Evolutionary conservation across 2,797 vertebrate species (phyloP).

Genomic region (Gouania willdenowi): DNA sequence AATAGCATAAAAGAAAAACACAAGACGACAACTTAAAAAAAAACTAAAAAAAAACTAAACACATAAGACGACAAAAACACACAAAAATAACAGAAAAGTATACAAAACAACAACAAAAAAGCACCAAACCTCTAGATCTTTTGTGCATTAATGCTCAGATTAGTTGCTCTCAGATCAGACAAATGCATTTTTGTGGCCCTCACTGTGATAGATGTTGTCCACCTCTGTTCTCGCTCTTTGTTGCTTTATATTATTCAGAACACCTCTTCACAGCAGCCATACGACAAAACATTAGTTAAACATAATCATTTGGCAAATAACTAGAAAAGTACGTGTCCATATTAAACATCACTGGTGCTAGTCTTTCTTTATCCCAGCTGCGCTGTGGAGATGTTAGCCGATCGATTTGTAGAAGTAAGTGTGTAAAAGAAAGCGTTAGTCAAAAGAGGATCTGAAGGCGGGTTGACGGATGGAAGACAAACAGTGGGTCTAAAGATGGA

Average conservation of each 20-base stretch:
- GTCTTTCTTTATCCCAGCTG: constrained; percentile 60
- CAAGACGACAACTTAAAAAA: no score
- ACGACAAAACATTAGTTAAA: constrained; percentile 23
- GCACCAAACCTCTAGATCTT: no score
- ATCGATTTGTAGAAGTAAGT: constrained; percentile 59
- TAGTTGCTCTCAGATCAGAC: no score
- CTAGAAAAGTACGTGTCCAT: constrained; percentile 36
- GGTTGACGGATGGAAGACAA: constrained; percentile 56
- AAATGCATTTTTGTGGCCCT: no score
- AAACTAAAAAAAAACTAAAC: no score
- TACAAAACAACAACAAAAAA: no score
- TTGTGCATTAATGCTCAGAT: no score
- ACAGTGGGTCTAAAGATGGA: constrained; percentile 55
- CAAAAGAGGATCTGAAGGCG: constrained; percentile 70
- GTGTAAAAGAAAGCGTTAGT: constrained; percentile 51
- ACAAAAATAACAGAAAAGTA: no score
- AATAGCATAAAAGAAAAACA: no score
- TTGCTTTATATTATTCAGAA: constrained; percentile 38
- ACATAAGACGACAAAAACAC: no score
- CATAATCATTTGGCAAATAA: constrained; percentile 37
- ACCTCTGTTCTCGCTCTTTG: no score
- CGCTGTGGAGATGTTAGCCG: constrained; percentile 50
- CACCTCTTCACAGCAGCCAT: constrained; percentile 18
- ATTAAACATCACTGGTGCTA: constrained; percentile 39
- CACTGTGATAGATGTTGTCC: no score